Percentiles rank a stretch among this genome's conserved stretches.
phyloP scores from a whole-genome alignment of 2,888 invertebrate genomes.

The Galerucella pusilla region DNA sequence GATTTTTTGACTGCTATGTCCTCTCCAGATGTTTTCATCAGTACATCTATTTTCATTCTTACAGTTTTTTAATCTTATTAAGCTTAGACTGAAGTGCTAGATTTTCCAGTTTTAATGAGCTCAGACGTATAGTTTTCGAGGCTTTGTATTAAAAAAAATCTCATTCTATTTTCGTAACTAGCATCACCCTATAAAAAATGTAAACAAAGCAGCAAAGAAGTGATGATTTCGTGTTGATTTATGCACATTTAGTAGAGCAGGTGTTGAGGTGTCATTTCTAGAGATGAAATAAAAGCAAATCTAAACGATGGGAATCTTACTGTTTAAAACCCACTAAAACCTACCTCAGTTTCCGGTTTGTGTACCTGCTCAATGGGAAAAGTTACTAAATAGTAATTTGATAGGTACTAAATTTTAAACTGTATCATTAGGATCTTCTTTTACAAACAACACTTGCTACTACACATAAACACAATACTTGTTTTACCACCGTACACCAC shows the following conservation, averaged over 20 bases:
- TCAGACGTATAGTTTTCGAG: too few species aligned
- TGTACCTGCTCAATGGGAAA: constrained; percentile 29
- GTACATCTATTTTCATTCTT: too few species aligned
- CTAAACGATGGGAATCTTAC: constrained; percentile 31
- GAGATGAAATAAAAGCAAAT: constrained; percentile 34
- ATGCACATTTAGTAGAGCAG: constrained; percentile 31
- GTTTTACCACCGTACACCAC: too few species aligned
- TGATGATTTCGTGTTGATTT: constrained; percentile 37
- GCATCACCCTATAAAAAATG: constrained; percentile 26
- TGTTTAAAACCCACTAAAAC: constrained; percentile 6
- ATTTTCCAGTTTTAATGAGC: too few species aligned
- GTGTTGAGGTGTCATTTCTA: constrained; percentile 34
- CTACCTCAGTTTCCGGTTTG: constrained; percentile 10
- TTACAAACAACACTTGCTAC: neutral
- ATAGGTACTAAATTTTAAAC: neutral
- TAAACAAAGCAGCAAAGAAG: constrained; percentile 26
- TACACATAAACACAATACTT: neutral
- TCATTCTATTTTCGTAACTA: neutral
- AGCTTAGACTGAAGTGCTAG: too few species aligned
- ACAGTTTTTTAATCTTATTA: too few species aligned
- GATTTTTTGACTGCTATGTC: too few species aligned
- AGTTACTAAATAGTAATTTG: constrained; percentile 26
- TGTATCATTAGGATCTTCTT: neutral
- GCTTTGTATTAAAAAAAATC: neutral
- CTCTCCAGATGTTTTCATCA: too few species aligned